A percentile compares a stretch with the other conserved stretches of the same genome.
These are phyloP conservation scores for Halcyon malimbica DNA, from an alignment of 2,113 vertebrate genomes.

Conservation along the genomic window DNA sequence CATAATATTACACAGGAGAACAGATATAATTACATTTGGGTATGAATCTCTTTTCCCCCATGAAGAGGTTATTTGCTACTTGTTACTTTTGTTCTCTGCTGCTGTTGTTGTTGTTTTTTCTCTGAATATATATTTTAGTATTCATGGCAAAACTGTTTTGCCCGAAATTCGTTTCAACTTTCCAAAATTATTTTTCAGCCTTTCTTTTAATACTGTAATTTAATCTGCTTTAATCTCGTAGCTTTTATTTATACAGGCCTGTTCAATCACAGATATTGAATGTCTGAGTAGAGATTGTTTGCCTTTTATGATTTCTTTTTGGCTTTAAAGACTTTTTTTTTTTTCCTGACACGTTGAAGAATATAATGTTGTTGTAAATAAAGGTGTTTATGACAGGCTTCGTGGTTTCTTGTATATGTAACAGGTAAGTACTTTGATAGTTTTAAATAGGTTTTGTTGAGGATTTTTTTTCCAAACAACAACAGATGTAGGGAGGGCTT, in stretches of 20 bases:
- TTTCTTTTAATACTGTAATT: constrained; percentile 31
- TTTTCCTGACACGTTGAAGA: neutral
- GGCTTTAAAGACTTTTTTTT: neutral
- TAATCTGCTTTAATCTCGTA: constrained; percentile 55
- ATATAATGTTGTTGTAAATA: neutral
- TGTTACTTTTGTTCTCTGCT: neutral
- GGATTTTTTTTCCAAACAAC: neutral
- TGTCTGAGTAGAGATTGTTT: neutral
- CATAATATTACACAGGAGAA: neutral
- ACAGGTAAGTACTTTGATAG: neutral
- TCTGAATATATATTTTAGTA: neutral
- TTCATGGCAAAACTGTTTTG: neutral
- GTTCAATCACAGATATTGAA: constrained; percentile 20
- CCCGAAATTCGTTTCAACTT: neutral
- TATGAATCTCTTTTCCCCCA: neutral
- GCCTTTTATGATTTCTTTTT: neutral
- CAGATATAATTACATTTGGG: neutral
- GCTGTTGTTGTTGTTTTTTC: neutral
- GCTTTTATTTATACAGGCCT: neutral
- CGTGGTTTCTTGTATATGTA: neutral
- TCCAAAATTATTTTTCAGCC: neutral
- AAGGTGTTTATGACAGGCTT: neutral
- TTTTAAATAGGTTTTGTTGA: neutral
- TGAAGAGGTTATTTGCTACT: neutral
- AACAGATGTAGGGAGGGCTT: neutral